phyloP scores from a whole-genome alignment of 2,113 vertebrate genomes.

The Oncorhynchus nerka region DNA sequence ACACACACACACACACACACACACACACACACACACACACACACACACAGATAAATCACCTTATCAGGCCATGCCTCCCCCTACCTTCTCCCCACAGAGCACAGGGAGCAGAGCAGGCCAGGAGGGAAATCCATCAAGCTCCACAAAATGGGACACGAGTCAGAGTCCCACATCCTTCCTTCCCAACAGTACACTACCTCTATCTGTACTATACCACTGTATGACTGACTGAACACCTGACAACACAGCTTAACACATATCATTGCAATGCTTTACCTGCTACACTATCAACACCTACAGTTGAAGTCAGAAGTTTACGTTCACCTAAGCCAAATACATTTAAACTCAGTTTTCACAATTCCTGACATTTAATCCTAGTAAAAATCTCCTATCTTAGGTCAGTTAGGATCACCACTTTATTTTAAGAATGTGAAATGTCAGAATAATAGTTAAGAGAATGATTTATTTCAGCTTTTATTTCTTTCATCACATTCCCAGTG shows the following conservation, averaged over 20 bases:
- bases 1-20: no score
- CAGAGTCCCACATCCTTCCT: conserved; percentile 66
- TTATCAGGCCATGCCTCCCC: conserved; percentile 56
- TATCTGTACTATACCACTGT: background rate
- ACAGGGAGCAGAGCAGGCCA: conserved; percentile 64
- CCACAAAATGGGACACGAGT: conserved; percentile 70
- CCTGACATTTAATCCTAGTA: no score
- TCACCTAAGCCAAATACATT: no score
- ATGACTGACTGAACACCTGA: background rate
- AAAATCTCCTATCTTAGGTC: no score
- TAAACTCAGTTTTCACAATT: no score
- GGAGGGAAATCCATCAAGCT: conserved; percentile 74
- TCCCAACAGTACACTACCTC: conserved; percentile 10
- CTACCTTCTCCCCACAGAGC: conserved; percentile 75
- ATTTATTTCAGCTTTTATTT: no score
- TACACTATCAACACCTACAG: no score
- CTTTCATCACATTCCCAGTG: no score
- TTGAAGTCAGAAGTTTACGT: no score
- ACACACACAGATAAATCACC: conserved; percentile 67
- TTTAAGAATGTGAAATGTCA: no score
- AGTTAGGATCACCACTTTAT: no score
- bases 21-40: background rate
- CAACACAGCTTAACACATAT: background rate
- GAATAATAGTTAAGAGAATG: no score
- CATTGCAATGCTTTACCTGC: background rate